These are phyloP conservation scores for Fragum sueziense DNA, from an alignment of 2,888 invertebrate genomes.

Conservation along the genomic window DNA sequence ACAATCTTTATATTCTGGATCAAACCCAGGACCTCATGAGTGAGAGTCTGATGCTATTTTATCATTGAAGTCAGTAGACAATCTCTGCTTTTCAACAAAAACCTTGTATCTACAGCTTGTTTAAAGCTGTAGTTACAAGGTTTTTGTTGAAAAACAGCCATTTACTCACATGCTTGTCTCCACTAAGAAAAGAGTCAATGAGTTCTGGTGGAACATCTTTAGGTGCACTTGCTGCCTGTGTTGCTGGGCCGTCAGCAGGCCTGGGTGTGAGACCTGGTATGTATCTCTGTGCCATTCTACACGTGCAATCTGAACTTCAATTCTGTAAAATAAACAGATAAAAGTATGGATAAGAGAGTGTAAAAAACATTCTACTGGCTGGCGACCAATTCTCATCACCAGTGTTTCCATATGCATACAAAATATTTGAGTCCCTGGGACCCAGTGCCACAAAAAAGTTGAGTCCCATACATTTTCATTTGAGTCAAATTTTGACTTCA, in stretches of 20 bases:
- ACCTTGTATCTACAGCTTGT: too few relatives aligned
- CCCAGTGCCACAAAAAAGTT: too few relatives aligned
- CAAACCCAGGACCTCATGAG: too few relatives aligned
- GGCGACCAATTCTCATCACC: not conserved
- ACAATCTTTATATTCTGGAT: not conserved
- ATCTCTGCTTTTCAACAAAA: too few relatives aligned
- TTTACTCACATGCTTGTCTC: constrained; percentile 65
- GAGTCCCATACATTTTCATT: too few relatives aligned
- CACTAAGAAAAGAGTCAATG: constrained; percentile 69
- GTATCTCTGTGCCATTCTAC: constrained; percentile 54
- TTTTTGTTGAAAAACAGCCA: not conserved
- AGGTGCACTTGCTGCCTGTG: constrained; percentile 23
- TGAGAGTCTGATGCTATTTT: not conserved
- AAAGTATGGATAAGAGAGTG: not conserved
- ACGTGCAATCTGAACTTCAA: not conserved
- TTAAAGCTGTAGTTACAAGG: too few relatives aligned
- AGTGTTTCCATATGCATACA: too few relatives aligned
- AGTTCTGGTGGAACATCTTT: constrained; percentile 70
- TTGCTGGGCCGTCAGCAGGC: constrained; percentile 43
- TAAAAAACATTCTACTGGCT: not conserved
- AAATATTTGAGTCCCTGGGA: too few relatives aligned
- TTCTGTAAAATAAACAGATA: not conserved
- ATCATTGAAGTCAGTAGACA: not conserved
- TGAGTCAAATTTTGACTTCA: too few relatives aligned
- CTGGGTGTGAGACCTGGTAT: constrained; percentile 67